Percentiles rank a stretch among this genome's conserved stretches.
Evolutionary conservation across 2,888 invertebrate genomes (phyloP).

Genomic region (Saturnia japonica): DNA sequence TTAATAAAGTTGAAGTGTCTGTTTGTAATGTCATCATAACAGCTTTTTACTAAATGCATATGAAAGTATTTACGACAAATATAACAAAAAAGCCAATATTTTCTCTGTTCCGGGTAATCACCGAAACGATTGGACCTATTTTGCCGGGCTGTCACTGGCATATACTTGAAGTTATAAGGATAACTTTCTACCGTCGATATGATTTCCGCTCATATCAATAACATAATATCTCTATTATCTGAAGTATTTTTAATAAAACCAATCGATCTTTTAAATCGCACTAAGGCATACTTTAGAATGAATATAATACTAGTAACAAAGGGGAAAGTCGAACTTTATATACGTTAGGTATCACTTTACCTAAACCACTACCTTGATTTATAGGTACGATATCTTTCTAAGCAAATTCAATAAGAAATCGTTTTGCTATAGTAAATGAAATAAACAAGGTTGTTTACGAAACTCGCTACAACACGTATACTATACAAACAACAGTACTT

Average conservation of each 20-base stretch:
- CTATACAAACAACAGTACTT: conserved; percentile 4
- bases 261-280: background rate
- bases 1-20: no score
- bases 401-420: conserved; percentile 5
- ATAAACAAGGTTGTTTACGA: conserved; percentile 8
- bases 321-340: no score
- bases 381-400: background rate
- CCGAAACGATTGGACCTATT: no score
- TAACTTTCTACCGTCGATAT: background rate
- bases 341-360: background rate
- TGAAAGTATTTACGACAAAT: no score
- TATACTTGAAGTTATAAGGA: no score
- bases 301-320: background rate
- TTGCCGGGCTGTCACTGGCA: no score
- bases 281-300: background rate
- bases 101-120: no score
- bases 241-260: background rate
- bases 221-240: background rate
- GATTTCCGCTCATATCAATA: background rate
- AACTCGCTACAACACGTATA: background rate
- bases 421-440: background rate
- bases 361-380: conserved; percentile 4
- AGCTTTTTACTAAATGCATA: no score
- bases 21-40: no score
- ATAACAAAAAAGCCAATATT: no score